Percentiles rank a stretch among this genome's conserved stretches.
These are phyloP conservation scores for Felis chaus DNA, from an alignment of 2,113 vertebrate species.

Conservation along the genomic window DNA sequence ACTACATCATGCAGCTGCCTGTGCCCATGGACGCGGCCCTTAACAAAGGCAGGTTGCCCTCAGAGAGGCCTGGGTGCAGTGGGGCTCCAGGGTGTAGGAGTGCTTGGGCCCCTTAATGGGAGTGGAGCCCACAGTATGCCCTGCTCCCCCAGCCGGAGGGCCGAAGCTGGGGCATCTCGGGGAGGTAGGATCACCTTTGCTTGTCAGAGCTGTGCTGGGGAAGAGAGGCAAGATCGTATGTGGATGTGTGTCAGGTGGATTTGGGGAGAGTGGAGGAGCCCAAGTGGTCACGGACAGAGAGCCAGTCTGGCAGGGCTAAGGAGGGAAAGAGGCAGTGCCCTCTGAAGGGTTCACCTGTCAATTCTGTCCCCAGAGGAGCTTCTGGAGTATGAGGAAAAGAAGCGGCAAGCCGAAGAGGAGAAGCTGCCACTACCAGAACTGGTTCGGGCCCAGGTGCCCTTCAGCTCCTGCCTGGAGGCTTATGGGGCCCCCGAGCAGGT, in stretches of 20 bases:
- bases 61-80: not conserved
- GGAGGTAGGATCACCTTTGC: not conserved
- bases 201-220: not conserved
- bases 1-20: slow-evolving; percentile 98
- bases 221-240: not conserved
- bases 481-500: slow-evolving; percentile 96
- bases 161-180: not conserved
- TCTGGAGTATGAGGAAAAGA: slow-evolving; percentile 94
- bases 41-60: slow-evolving; percentile 91
- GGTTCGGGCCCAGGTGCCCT: slow-evolving; percentile 96
- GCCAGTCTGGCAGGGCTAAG: not conserved
- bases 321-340: not conserved
- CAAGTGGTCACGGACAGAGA: not conserved
- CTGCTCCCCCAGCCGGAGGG: not conserved
- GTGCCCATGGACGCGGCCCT: slow-evolving; percentile 98
- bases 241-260: accelerated
- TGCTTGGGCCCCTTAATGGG: not conserved
- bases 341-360: not conserved
- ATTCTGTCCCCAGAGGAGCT: slow-evolving; percentile 90
- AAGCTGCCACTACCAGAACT: slow-evolving; percentile 88
- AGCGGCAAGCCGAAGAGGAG: slow-evolving; percentile 93
- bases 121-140: not conserved
- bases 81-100: not conserved
- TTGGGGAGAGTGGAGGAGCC: not conserved
- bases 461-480: slow-evolving; percentile 95